Evolutionary conservation across 23 tunicate species (phyloP), one percentile per base, ranked within the genome.

Genomic region (Phallusia fumigata): DNA sequence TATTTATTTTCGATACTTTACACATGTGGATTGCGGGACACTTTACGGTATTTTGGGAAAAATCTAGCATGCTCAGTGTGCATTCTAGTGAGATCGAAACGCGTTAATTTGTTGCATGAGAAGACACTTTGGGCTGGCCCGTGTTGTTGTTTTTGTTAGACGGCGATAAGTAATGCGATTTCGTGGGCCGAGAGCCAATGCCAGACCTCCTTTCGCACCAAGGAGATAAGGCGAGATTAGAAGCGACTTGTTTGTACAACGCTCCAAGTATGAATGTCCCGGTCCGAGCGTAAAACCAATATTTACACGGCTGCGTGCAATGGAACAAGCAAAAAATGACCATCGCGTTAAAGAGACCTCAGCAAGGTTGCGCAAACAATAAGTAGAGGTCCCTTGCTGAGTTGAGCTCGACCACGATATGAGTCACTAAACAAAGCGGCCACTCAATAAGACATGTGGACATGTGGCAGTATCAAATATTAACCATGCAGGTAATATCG

Each of bases 141-240:
- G 47, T 40, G 47, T 58, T 24, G 28, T 58, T 58, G 69, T 58
- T 58, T 58, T 58, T 58, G 69, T 58, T 24, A 58, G 69, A 58
- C 69, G 26, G 69, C 69, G 69, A 58, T 21, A 58, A 58, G 69
- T 58, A 58, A 58, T 58, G 69, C 69, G 69, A 58, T 58, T 58
- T 21, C 8, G 69, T 58, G 69, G 69, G 69, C 69, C 69, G 26
- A 22, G 69, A 58, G 69, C 69, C 69, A 58, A 58, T 58, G 69
- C 69, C 69, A 21, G 69, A 24, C 69, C 69, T 58, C 16, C 28
- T 58, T 58, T 58, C 13, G 69, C 69, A 16, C 28, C 28, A 24
- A 58, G 69, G 28, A 58, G 69, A 58, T 58, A 58, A 58, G 69
- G 69, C 69, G 69, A 11, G 69, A 58, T 58, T 58, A 58, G 69